Evolutionary conservation across 2,888 invertebrate species (phyloP).

Genomic region (Sarcophaga caerulescens): DNA sequence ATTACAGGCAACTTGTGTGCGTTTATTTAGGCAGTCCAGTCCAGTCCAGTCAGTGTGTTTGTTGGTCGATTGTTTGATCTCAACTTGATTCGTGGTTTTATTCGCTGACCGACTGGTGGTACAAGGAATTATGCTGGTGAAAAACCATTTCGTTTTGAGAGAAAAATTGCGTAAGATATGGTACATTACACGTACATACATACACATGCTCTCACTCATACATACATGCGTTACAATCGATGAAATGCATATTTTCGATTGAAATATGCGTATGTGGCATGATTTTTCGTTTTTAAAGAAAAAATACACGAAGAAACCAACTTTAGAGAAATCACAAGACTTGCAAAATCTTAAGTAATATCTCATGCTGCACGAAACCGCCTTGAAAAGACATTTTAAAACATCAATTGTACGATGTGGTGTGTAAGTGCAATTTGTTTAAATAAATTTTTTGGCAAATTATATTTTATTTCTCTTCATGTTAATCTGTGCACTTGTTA

Average conservation of each 20-base stretch:
- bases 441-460: no score
- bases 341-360: conserved; percentile 49
- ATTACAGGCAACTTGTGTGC: conserved; percentile 25
- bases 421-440: no score
- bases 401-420: not conserved
- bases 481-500: no score
- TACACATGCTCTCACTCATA: not conserved
- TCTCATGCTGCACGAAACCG: not conserved
- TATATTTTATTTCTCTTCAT: no score
- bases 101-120: conserved; percentile 4
- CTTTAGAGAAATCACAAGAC: not conserved
- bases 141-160: conserved; percentile 53
- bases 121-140: conserved; percentile 58
- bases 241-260: no score
- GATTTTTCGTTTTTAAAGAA: not conserved
- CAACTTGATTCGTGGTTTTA: conserved; percentile 10
- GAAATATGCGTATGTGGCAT: not conserved
- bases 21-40: not conserved
- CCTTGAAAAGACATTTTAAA: conserved; percentile 32
- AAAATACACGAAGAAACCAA: conserved; percentile 13
- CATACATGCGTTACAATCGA: not conserved
- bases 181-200: conserved; percentile 41
- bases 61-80: conserved; percentile 1
- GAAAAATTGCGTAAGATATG: conserved; percentile 72
- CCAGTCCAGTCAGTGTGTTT: not conserved